Evolutionary conservation across 2,888 invertebrate species (phyloP), one percentile per base, ranked within the genome.

Genomic region (Rhagium mordax): DNA sequence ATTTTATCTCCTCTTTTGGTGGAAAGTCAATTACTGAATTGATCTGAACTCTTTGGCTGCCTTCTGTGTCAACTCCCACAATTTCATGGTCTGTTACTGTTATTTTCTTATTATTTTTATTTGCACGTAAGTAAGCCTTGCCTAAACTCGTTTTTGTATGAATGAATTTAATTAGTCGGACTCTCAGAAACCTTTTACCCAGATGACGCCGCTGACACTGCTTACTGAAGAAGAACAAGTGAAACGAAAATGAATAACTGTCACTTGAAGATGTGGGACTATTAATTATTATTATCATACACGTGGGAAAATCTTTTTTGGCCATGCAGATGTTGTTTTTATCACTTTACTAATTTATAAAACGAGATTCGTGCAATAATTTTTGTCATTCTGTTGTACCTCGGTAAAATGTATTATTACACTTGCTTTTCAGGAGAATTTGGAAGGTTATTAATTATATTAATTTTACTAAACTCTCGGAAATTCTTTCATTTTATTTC

Each of bases 261-360:
- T 65, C 65, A 65, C 65, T 65, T 16, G 27, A 65, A 53, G 65
- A 71, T 15, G 59, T 18, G 20, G 27, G 68, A 51, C 59, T 59
- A 68, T 68, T 68, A 68, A 69, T 69, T 69, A 69, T 53, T 60
- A 61, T 61, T 61, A 69, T 55, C 41, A 55, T 69, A 27, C 47
- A 65, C 70, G 62, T 71, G 71, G 71, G 71, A 71, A 71, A 47
- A 59, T 71, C 65, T 57, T 21, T 71, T 71, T 49, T 48, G 57
- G 65, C 15, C 48, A 49, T 71, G 57, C 71, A 71, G 71, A 65
- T 71, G 71, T 57, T 71, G 59, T 59, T 61, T 71, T 71, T 57
- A 48, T 55, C 61, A 18, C n/a, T 61, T 21, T 47, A 47, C 47
- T 61, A 61, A 61, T 61, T 61, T 47, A 47, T 21, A 61, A 61